Conservation (phyloP, 53 echinoderm and acorn worm species). For the Stichopus horrens region DNA sequence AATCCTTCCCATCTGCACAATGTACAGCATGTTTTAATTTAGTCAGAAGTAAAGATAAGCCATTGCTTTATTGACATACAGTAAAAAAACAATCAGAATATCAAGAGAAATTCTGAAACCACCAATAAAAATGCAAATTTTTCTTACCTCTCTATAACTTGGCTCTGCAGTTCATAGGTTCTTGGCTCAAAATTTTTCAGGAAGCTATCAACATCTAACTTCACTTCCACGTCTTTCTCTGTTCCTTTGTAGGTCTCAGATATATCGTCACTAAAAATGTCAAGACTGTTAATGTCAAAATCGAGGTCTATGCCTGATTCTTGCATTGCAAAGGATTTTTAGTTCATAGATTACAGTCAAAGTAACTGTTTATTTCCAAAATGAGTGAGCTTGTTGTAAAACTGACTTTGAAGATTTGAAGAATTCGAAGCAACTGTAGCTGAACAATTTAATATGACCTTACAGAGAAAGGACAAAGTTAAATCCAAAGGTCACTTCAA, state of each 20-base stretch:
- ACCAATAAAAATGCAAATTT: background rate
- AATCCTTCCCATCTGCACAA: too few species aligned
- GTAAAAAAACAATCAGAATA: too few species aligned
- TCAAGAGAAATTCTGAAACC: too few species aligned
- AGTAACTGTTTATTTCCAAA: background rate
- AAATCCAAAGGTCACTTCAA: too few species aligned
- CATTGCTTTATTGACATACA: too few species aligned
- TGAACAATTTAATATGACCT: too few species aligned
- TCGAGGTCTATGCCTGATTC: constrained; percentile 83
- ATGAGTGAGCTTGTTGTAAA: too few species aligned
- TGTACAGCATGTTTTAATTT: too few species aligned
- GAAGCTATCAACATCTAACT: constrained; percentile 1
- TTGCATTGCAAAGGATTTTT: constrained; percentile 55
- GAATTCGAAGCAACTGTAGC: too few species aligned
- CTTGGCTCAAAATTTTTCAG: constrained; percentile 33
- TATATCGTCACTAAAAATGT: constrained; percentile 21
- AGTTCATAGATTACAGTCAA: background rate
- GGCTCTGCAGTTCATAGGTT: constrained; percentile 27
- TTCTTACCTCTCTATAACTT: constrained; percentile 31
- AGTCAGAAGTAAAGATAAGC: too few species aligned
- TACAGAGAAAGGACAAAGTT: too few species aligned
- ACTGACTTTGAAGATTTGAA: too few species aligned
- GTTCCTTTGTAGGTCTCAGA: background rate
- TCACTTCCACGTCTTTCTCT: background rate
- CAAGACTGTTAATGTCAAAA: constrained; percentile 62